Conservation (phyloP, 2,797 vertebrate genomes). For the Notoglanidium macrostoma region DNA sequence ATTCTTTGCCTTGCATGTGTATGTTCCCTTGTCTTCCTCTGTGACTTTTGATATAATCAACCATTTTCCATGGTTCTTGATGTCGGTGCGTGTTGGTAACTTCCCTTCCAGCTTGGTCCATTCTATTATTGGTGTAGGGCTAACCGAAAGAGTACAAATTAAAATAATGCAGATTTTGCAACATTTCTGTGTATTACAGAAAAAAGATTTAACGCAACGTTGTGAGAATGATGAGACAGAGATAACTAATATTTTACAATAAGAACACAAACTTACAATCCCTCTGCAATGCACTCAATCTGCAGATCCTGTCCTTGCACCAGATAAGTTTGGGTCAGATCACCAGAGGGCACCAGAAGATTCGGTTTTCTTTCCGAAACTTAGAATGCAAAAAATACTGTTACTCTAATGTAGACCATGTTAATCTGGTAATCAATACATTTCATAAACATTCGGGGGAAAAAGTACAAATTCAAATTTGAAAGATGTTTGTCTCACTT, state of each 20-base stretch:
- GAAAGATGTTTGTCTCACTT: conserved; percentile 56
- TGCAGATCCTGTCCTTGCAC: conserved; percentile 82
- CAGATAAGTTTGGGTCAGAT: conserved; percentile 71
- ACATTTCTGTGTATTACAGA: background rate
- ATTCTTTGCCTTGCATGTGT: conserved; percentile 86
- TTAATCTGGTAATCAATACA: background rate
- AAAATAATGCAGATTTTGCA: background rate
- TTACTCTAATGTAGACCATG: background rate
- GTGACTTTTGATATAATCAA: conserved; percentile 80
- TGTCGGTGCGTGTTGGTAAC: conserved; percentile 65
- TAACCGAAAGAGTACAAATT: conserved; percentile 54
- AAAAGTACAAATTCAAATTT: background rate
- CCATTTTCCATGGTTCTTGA: conserved; percentile 78
- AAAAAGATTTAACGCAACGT: background rate
- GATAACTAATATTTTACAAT: background rate
- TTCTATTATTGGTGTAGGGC: conserved; percentile 84
- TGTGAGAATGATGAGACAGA: background rate
- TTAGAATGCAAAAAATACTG: conserved; percentile 38
- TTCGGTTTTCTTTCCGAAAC: conserved; percentile 81
- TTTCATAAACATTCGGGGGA: background rate
- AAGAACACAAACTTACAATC: conserved; percentile 82
- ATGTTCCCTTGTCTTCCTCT: conserved; percentile 81
- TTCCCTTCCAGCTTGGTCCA: conserved; percentile 82
- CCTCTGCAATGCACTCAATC: conserved; percentile 91
- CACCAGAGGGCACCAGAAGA: conserved; percentile 85